These are phyloP conservation scores for Peribatodes rhomboidaria DNA, from an alignment of 2,888 invertebrate species.

Conservation along the genomic window DNA sequence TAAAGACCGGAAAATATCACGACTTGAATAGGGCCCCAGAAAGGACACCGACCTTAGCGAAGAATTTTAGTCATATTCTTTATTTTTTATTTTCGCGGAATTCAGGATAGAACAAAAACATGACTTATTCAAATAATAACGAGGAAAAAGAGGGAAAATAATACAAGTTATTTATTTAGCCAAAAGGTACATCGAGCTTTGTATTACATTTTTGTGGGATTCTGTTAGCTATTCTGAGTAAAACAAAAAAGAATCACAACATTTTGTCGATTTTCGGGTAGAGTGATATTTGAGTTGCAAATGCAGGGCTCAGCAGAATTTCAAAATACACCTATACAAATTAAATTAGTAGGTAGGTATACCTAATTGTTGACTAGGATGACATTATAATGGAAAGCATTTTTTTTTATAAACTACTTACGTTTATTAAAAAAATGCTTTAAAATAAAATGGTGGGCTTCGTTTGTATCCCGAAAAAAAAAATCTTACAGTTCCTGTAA, in stretches of 20 bases:
- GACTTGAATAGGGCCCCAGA: too few species aligned
- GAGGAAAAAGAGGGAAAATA: slow-evolving; percentile 3
- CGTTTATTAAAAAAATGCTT: too few species aligned
- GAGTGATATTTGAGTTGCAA: neutral
- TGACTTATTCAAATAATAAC: slow-evolving; percentile 10
- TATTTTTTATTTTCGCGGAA: neutral
- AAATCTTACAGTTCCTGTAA: too few species aligned
- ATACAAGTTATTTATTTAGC: slow-evolving; percentile 12
- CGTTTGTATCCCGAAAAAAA: too few species aligned
- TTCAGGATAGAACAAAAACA: neutral
- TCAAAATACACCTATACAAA: neutral
- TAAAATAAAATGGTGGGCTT: too few species aligned
- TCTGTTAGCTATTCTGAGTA: neutral
- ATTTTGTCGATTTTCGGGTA: too few species aligned
- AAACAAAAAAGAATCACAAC: neutral
- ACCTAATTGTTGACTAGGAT: too few species aligned
- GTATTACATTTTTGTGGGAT: neutral
- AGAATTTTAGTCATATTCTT: neutral
- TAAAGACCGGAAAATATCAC: too few species aligned
- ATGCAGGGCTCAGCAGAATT: too few species aligned
- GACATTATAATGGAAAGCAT: too few species aligned
- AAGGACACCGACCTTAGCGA: neutral
- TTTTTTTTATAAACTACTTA: too few species aligned
- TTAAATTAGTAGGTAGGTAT: too few species aligned
- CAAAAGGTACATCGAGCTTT: neutral